Percentiles rank a stretch among this genome's conserved stretches.
Evolutionary conservation across 1,140 invertebrate genomes (phyloP).

Genomic region (Heliconius eleuchia): DNA sequence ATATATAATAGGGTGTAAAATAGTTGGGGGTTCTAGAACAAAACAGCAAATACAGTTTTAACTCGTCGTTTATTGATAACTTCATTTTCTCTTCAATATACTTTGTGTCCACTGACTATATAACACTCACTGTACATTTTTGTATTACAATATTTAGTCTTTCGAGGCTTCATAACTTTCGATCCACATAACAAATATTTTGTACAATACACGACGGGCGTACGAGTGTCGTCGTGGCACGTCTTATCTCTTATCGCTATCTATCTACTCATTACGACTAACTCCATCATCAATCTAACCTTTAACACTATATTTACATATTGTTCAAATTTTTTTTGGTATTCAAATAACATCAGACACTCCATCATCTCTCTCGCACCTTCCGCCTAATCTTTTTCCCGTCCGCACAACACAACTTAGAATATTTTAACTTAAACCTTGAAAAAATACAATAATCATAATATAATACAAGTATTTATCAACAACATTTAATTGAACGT

Average conservation of each 20-base stretch:
- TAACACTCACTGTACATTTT: conserved; percentile 81
- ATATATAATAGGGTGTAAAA: conserved; percentile 5
- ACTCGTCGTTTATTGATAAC: conserved; percentile 80
- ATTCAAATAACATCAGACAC: conserved; percentile 75
- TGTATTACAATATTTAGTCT: conserved; percentile 80
- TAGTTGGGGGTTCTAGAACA: conserved; percentile 45
- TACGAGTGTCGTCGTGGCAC: conserved; percentile 74
- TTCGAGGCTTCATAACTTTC: conserved; percentile 74
- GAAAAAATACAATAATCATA: conserved; percentile 79
- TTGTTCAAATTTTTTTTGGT: conserved; percentile 80
- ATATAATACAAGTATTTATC: conserved; percentile 76
- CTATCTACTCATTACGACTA: conserved; percentile 73
- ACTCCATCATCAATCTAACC: conserved; percentile 66
- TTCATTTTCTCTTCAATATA: conserved; percentile 79
- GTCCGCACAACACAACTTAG: conserved; percentile 69
- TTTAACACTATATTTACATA: conserved; percentile 79
- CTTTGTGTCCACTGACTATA: conserved; percentile 80
- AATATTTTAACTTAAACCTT: conserved; percentile 77
- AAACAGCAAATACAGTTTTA: conserved; percentile 77
- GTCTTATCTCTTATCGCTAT: conserved; percentile 71
- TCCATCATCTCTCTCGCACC: conserved; percentile 63
- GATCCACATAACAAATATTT: conserved; percentile 79
- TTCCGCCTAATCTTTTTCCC: conserved; percentile 53
- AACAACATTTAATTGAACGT: conserved; percentile 77
- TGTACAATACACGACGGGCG: conserved; percentile 78